Evolutionary conservation across 92 coral and sea anemone species (phyloP), one percentile per base, ranked within the genome.

Genomic region (Actinostola sp.): DNA sequence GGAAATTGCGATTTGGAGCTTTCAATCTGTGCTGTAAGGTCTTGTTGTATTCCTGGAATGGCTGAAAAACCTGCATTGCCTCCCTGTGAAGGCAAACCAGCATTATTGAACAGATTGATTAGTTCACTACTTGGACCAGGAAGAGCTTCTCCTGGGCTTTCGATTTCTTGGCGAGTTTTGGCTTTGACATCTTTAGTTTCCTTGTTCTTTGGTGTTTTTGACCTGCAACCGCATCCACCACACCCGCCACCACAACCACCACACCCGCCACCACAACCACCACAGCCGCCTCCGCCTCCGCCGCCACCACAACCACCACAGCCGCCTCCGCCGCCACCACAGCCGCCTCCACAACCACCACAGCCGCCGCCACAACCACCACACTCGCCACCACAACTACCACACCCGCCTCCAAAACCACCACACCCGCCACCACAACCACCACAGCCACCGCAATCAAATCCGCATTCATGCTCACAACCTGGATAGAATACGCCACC

Each of bases 401-500:
- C 73, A 1, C 74, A 68, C 0, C 74, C 73, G 14, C 61, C 72
- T 20, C 45, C 17, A 31, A n/a, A n/a, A n/a, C n/a, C n/a, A n/a
- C 73, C 76, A 56, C 65, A 19, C 46, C 65, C 56, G 1, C 81
- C 35, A 54, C 86, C 86, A 86, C 81, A 76, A 20, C 91, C 91
- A 29, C 73, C 80, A 26, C n/a, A n/a, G n/a, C n/a, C n/a, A n/a
- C n/a, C n/a, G n/a, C n/a, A n/a, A n/a, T n/a, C n/a, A n/a, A n/a
- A n/a, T 0, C 75, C 84, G 32, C 83, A 92, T 41, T 80, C 67
- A 65, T 41, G 72, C 17, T 90, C 97, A 84, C 92, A 83, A 15
- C 97, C 97, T 16, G 97, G 97, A 28, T 90, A 72, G 8, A 78
- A 31, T 2, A 84, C 82, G 0, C 97, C 97, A 2, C 97, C 97